Conservation (phyloP, 2,797 vertebrate genomes). For the Gambelia wislizenii region DNA sequence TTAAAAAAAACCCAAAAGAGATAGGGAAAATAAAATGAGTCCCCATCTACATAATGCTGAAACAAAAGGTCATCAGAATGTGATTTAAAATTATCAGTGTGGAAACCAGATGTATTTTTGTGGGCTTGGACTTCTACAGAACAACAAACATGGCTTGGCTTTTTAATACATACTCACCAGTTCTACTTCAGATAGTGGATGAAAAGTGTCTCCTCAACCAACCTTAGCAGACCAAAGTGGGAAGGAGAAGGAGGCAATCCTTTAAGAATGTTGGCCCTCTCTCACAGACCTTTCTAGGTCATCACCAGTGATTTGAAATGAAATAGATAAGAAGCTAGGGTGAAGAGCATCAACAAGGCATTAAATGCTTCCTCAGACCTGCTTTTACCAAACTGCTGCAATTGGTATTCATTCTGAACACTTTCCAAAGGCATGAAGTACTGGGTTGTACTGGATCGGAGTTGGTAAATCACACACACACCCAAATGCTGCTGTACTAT, state of each 20-base stretch:
- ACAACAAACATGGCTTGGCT: neutral
- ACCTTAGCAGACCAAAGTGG: no score
- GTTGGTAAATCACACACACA: neutral
- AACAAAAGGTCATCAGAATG: no score
- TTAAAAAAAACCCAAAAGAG: neutral
- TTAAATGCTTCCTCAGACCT: neutral
- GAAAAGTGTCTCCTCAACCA: no score
- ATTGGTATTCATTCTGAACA: neutral
- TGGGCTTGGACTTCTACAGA: neutral
- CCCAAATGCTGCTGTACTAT: neutral
- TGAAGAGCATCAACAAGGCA: neutral
- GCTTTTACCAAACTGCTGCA: neutral
- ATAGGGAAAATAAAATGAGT: neutral
- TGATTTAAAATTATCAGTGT: no score
- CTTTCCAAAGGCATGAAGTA: neutral
- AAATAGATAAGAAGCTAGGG: neutral
- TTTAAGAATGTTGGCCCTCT: no score
- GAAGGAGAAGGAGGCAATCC: no score
- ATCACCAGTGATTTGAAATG: no score
- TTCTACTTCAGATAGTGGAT: no score
- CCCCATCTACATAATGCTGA: no score
- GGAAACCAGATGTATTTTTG: neutral
- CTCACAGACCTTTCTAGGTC: no score
- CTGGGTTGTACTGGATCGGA: neutral
- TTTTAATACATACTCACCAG: neutral